phyloP scores from a whole-genome alignment of 2,113 vertebrate species.

The Macrotus californicus region DNA sequence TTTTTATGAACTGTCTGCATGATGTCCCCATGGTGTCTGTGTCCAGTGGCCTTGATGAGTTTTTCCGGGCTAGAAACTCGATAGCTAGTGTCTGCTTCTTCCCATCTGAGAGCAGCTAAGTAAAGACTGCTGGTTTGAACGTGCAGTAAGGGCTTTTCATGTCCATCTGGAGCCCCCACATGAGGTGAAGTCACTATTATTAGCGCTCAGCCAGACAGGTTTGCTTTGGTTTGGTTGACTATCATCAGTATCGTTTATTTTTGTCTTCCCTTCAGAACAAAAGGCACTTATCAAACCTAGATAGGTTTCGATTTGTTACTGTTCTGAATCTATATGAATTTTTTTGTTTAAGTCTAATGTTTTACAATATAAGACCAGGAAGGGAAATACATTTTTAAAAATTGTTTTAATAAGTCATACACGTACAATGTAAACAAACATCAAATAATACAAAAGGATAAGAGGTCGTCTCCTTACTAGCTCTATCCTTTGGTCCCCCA shows the following conservation, averaged over 20 bases:
- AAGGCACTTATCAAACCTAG: background rate
- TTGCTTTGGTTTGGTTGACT: background rate
- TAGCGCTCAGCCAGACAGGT: slow-evolving; percentile 8
- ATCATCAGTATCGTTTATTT: slow-evolving; percentile 38
- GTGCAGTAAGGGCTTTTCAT: background rate
- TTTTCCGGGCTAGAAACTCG: slow-evolving; percentile 64
- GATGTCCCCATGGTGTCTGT: slow-evolving; percentile 56
- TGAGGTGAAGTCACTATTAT: slow-evolving; percentile 2
- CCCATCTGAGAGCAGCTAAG: slow-evolving; percentile 44
- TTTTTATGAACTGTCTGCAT: slow-evolving; percentile 71
- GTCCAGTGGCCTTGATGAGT: slow-evolving; percentile 52
- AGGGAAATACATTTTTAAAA: background rate
- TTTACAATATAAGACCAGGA: background rate
- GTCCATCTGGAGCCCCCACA: background rate
- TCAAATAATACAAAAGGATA: background rate
- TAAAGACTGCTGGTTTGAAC: slow-evolving; percentile 17
- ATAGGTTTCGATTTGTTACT: background rate
- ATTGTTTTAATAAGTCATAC: background rate
- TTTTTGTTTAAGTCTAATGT: background rate
- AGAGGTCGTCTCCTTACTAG: background rate
- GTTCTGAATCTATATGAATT: background rate
- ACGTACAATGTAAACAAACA: background rate
- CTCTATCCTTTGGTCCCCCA: background rate
- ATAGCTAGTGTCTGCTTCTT: slow-evolving; percentile 52
- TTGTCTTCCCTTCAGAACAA: slow-evolving; percentile 24